Percentiles rank a stretch among this genome's conserved stretches.
These are phyloP conservation scores for Cyrtodaria siliqua DNA, from an alignment of 2,888 invertebrate genomes.

Conservation along the genomic window DNA sequence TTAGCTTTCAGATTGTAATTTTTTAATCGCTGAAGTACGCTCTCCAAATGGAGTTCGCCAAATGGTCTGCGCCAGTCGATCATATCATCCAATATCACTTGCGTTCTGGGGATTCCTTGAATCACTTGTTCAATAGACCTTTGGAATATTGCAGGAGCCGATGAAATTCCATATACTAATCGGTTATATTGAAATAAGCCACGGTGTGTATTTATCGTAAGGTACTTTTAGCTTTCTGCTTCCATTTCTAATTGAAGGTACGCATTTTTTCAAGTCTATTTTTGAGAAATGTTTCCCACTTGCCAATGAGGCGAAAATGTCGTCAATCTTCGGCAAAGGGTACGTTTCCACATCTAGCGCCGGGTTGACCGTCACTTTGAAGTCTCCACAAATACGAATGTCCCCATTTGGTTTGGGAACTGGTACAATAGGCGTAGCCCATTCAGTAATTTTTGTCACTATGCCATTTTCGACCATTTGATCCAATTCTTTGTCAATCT, in stretches of 20 bases:
- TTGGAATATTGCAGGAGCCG: constrained; percentile 67
- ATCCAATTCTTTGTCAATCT: constrained; percentile 59
- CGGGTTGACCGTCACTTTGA: constrained; percentile 70
- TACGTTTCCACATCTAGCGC: constrained; percentile 74
- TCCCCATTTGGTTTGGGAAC: constrained; percentile 61
- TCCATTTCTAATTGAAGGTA: constrained; percentile 66
- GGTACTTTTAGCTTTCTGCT: constrained; percentile 42
- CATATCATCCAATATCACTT: constrained; percentile 47
- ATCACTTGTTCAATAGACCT: constrained; percentile 69
- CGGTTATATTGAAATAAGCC: constrained; percentile 69
- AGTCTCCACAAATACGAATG: constrained; percentile 73
- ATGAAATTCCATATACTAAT: constrained; percentile 65
- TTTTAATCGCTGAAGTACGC: constrained; percentile 31
- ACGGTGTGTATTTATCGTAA: constrained; percentile 65
- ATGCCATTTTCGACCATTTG: constrained; percentile 34
- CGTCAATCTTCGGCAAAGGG: constrained; percentile 69
- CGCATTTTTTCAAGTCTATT: constrained; percentile 66
- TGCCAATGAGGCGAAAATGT: constrained; percentile 67
- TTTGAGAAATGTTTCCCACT: constrained; percentile 64
- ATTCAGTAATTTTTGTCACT: constrained; percentile 59
- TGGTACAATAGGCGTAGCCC: constrained; percentile 61
- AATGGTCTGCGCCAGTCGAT: constrained; percentile 32
- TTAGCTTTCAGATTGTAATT: constrained; percentile 36
- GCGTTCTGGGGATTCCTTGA: constrained; percentile 51
- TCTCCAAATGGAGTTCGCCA: constrained; percentile 29